phyloP scores from a whole-genome alignment of 2,888 invertebrate genomes.

The Synanthedon myopaeformis region DNA sequence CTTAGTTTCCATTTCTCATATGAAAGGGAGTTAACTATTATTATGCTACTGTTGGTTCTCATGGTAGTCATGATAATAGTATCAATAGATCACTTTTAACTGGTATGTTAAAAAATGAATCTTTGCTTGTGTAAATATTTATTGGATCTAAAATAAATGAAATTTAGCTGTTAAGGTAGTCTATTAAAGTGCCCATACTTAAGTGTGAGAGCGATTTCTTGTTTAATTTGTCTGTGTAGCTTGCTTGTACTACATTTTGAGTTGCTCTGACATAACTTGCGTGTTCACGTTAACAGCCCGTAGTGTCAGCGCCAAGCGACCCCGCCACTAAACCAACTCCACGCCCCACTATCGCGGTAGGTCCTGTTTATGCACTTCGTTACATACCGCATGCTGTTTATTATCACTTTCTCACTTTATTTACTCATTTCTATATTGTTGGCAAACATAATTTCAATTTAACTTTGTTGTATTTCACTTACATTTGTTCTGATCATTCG shows the following conservation, averaged over 20 bases:
- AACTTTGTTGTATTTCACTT: too few relatives aligned
- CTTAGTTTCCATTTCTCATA: too few relatives aligned
- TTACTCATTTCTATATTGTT: not conserved
- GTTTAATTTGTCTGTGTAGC: not conserved
- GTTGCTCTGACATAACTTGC: slow-evolving; percentile 16
- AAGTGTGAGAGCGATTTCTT: not conserved
- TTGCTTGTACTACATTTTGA: not conserved
- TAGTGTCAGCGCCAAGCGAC: slow-evolving; percentile 68
- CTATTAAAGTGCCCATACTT: too few relatives aligned
- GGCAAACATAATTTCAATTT: not conserved
- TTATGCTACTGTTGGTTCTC: too few relatives aligned
- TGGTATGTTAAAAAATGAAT: too few relatives aligned
- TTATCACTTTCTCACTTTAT: not conserved
- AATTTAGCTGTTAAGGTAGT: too few relatives aligned
- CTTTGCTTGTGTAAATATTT: too few relatives aligned
- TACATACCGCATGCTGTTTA: slow-evolving; percentile 10
- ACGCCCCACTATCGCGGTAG: slow-evolving; percentile 75
- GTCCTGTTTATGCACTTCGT: slow-evolving; percentile 55
- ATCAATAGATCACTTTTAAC: too few relatives aligned
- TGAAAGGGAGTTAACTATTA: too few relatives aligned
- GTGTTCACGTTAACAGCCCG: slow-evolving; percentile 66
- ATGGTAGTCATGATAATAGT: too few relatives aligned
- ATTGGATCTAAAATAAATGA: too few relatives aligned
- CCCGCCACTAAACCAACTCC: slow-evolving; percentile 70
- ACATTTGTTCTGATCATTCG: too few relatives aligned